Evolutionary conservation across 64 coral and sea anemone genomes (phyloP).

Genomic region (Anthopleura sola): DNA sequence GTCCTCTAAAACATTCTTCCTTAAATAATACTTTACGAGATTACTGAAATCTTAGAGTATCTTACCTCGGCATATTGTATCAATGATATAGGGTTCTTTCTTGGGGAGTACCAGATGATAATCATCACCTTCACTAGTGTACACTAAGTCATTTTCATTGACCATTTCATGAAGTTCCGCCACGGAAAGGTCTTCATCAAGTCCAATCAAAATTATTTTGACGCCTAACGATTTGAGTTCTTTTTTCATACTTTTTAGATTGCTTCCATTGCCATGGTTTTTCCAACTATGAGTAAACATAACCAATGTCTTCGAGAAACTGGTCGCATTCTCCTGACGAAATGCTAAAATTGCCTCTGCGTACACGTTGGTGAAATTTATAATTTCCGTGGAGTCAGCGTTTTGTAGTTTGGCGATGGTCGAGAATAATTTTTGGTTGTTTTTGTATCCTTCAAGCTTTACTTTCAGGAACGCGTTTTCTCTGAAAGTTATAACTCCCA

Average conservation of each 20-base stretch:
- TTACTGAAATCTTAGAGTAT: not conserved
- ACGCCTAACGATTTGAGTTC: not conserved
- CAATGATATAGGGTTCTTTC: not conserved
- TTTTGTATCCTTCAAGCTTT: not conserved
- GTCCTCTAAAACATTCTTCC: too few relatives aligned
- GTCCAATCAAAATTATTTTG: not conserved
- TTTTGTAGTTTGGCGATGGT: not conserved
- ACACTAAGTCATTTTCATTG: not conserved
- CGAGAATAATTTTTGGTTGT: not conserved
- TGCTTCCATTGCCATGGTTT: not conserved
- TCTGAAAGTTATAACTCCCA: not conserved
- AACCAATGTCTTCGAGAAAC: not conserved
- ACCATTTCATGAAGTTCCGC: not conserved
- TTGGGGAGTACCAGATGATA: not conserved
- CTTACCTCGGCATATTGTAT: slow-evolving; percentile 1
- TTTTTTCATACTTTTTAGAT: not conserved
- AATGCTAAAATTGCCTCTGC: not conserved
- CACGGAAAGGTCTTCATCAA: not conserved
- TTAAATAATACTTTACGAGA: too few relatives aligned
- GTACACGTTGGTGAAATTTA: not conserved
- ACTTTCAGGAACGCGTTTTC: not conserved
- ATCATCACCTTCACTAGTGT: not conserved
- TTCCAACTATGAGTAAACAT: not conserved
- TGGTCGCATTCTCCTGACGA: not conserved
- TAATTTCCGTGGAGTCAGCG: not conserved